Evolutionary conservation across 2,797 vertebrate genomes (phyloP).

Genomic region (Siniperca undulata): DNA sequence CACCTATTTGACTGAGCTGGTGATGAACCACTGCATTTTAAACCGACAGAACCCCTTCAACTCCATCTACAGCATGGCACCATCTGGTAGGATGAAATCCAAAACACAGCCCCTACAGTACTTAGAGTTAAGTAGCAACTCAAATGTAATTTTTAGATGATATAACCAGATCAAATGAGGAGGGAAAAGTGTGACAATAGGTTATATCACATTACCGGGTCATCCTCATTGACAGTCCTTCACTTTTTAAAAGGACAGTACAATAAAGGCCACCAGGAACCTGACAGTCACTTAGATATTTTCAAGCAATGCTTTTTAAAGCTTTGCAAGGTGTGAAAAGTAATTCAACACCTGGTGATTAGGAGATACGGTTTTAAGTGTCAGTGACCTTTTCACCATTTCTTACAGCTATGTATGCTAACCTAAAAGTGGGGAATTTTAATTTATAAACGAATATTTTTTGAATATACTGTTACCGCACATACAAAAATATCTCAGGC

Average conservation of each 20-base stretch:
- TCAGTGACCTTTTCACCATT: not conserved
- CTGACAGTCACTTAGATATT: slow-evolving; percentile 8
- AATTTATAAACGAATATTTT: not conserved
- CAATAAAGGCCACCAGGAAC: slow-evolving; percentile 8
- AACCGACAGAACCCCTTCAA: slow-evolving; percentile 49
- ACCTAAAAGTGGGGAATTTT: not conserved
- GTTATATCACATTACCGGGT: slow-evolving; percentile 25
- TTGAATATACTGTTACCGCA: not conserved
- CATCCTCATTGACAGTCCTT: slow-evolving; percentile 17
- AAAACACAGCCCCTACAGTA: slow-evolving; percentile 32
- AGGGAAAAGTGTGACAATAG: slow-evolving; percentile 25
- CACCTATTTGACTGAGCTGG: slow-evolving; percentile 66
- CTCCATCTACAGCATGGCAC: slow-evolving; percentile 32
- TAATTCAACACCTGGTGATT: not conserved
- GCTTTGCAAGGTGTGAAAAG: slow-evolving; percentile 32
- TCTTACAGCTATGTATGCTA: slow-evolving; percentile 1
- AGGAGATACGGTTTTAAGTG: not conserved
- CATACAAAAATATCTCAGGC: not conserved
- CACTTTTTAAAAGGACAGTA: slow-evolving; percentile 35
- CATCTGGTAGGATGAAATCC: slow-evolving; percentile 53
- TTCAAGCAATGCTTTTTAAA: slow-evolving; percentile 27
- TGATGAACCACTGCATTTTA: slow-evolving; percentile 58
- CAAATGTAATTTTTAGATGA: slow-evolving; percentile 33
- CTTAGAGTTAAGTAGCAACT: slow-evolving; percentile 28
- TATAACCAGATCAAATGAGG: slow-evolving; percentile 29